phyloP scores from a whole-genome alignment of 35 echinoderm and acorn worm genomes.

The Strongylocentrotus purpuratus region DNA sequence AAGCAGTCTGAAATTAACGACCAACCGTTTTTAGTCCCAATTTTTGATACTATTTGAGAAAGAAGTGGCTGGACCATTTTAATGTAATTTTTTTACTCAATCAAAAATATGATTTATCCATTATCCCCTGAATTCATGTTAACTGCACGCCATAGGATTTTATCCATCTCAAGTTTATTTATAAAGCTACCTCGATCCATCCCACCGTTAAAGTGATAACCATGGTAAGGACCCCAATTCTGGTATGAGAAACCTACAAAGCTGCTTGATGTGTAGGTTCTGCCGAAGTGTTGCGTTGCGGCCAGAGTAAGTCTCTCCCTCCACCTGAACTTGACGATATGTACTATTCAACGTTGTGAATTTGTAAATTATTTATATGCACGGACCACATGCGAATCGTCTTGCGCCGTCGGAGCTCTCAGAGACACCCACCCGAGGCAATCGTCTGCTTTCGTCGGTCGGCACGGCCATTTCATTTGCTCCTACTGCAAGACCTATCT shows the following conservation, averaged over 20 bases:
- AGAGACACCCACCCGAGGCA: background rate
- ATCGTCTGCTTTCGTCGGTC: background rate
- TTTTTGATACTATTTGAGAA: background rate
- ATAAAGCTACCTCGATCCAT: background rate
- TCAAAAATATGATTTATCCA: background rate
- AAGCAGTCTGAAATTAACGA: background rate
- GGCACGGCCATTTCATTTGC: background rate
- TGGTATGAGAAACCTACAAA: background rate
- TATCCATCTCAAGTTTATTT: background rate
- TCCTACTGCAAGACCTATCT: background rate
- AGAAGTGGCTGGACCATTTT: background rate
- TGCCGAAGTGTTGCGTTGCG: background rate
- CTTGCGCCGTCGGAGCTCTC: background rate
- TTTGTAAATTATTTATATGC: slow-evolving; percentile 52
- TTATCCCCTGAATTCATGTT: background rate
- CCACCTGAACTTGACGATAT: background rate
- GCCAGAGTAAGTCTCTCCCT: slow-evolving; percentile 15
- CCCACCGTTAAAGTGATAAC: background rate
- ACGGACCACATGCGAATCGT: background rate
- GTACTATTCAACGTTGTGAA: slow-evolving; percentile 42
- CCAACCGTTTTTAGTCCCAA: background rate
- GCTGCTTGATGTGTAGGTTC: background rate
- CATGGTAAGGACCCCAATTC: background rate
- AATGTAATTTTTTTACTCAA: background rate
- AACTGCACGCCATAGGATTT: background rate